phyloP scores from a whole-genome alignment of 2,797 vertebrate species.

The Brachyrhaphis roseni region DNA sequence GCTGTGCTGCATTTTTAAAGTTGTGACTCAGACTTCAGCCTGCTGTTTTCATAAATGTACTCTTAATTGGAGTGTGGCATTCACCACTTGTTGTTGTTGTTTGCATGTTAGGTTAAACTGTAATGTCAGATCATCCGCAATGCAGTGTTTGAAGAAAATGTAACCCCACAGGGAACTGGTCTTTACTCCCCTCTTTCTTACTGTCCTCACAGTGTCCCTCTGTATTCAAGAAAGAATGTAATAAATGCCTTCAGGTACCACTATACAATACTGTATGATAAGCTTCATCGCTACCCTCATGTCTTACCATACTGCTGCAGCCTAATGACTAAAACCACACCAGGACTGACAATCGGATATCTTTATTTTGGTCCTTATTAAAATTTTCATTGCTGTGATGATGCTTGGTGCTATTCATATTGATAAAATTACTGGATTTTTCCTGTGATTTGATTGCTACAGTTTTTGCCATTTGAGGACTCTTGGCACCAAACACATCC shows the following conservation, averaged over 20 bases:
- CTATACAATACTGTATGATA: slow-evolving; percentile 80
- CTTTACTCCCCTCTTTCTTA: slow-evolving; percentile 74
- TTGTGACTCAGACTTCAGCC: neutral
- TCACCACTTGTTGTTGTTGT: slow-evolving; percentile 30
- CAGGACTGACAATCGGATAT: slow-evolving; percentile 16
- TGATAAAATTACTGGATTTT: slow-evolving; percentile 47
- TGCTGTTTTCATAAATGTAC: slow-evolving; percentile 18
- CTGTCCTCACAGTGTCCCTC: slow-evolving; percentile 85
- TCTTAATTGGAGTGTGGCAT: slow-evolving; percentile 17
- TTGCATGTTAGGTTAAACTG: slow-evolving; percentile 33
- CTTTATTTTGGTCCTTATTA: slow-evolving; percentile 13
- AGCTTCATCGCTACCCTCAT: slow-evolving; percentile 78
- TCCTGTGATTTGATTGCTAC: slow-evolving; percentile 46
- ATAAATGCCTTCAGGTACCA: slow-evolving; percentile 89
- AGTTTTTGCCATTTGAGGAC: slow-evolving; percentile 19
- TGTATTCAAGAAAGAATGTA: slow-evolving; percentile 91
- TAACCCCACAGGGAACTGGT: slow-evolving; percentile 54
- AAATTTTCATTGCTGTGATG: slow-evolving; percentile 33
- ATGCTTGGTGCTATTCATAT: slow-evolving; percentile 43
- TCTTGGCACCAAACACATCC: slow-evolving; percentile 24
- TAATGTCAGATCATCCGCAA: slow-evolving; percentile 40
- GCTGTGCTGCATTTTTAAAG: rapidly evolving
- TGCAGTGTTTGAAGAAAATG: slow-evolving; percentile 36
- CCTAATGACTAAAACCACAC: slow-evolving; percentile 66
- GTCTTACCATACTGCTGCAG: slow-evolving; percentile 62